Base-by-base conservation (phyloP, 2,888 invertebrate species). In the Plagodis dolabraria region DNA sequence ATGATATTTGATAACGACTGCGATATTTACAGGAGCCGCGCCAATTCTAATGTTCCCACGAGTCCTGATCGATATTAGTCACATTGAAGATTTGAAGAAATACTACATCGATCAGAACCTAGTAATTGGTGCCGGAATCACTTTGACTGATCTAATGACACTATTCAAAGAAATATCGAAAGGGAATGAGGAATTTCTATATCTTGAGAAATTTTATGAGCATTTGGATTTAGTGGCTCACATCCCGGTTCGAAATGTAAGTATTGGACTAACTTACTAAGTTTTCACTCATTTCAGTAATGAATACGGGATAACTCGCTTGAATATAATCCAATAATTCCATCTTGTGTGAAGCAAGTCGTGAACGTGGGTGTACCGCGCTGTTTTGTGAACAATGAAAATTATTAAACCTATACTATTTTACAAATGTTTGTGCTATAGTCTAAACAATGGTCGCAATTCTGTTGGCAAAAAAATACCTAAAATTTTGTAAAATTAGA, bases 171-270 rank as follows among this genome's bases (percentile, higher is more conserved):
- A 73, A 12, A 64, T 88, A 0, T 76, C 89, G 0, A 69, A 74
- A 6, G 63, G 71, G 10, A 65, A 75, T 7, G 76, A 83, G 0
- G 92, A 93, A 12, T 96, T 95, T 75, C 80, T 86, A 7, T 95
- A 96, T 79, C 83, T 95, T 48, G 79, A 86, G 9, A 90, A 93
- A 56, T 79, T 96, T 43, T 94, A 93, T 33, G 90, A 94, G 44
- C 96, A 96, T 76, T 84, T 96, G 49, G 94, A 95, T 73, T 79
- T 95, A 50, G 94, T 96, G 6, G 96, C 96, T n/a, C 95, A 95
- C 80, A 94, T 95, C 51, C 94, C 96, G 11, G 94, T 97, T 0
- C 89, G 96, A 87, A 96, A 96, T 85, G 96, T 96, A 86, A 92
- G 94, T 81, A 10, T 8, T 40, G 36, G 22, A 1, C 22, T 2